These are phyloP conservation scores for Colinus virginianus DNA, from an alignment of 2,113 vertebrate species.

Conservation along the genomic window DNA sequence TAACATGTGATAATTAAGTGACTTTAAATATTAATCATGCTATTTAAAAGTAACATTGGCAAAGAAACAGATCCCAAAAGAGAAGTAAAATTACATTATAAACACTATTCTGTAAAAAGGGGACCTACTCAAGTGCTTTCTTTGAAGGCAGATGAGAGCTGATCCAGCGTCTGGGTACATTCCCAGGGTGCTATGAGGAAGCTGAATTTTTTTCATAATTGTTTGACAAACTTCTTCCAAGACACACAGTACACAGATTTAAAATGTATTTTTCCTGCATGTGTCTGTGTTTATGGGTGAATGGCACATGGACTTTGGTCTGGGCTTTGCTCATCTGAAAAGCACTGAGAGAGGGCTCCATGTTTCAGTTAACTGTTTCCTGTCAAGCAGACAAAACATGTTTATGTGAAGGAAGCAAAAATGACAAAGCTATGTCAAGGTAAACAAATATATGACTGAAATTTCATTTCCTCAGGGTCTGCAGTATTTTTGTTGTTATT, in stretches of 20 bases:
- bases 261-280: slow-evolving; percentile 45
- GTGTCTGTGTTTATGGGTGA: slow-evolving; percentile 42
- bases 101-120: slow-evolving; percentile 15
- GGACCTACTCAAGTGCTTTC: slow-evolving; percentile 22
- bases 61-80: slow-evolving; percentile 35
- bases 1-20: slow-evolving; percentile 51
- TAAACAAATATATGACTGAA: background rate
- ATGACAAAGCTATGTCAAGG: slow-evolving; percentile 15
- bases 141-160: slow-evolving; percentile 30
- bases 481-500: slow-evolving; percentile 15
- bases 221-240: slow-evolving; percentile 45
- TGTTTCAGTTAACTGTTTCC: slow-evolving; percentile 56
- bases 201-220: slow-evolving; percentile 28
- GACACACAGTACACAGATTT: background rate
- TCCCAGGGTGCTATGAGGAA: slow-evolving; percentile 29
- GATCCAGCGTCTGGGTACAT: slow-evolving; percentile 6
- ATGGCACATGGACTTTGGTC: slow-evolving; percentile 28
- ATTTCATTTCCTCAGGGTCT: slow-evolving; percentile 22
- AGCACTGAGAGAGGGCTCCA: background rate
- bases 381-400: background rate
- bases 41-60: slow-evolving; percentile 39
- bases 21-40: slow-evolving; percentile 65
- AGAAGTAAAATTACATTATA: slow-evolving; percentile 42
- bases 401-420: slow-evolving; percentile 28
- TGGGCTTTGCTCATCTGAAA: slow-evolving; percentile 37